Evolutionary conservation across 1,140 invertebrate species (phyloP), one percentile per base, ranked within the genome.

Genomic region (Steinernema khuongi): DNA sequence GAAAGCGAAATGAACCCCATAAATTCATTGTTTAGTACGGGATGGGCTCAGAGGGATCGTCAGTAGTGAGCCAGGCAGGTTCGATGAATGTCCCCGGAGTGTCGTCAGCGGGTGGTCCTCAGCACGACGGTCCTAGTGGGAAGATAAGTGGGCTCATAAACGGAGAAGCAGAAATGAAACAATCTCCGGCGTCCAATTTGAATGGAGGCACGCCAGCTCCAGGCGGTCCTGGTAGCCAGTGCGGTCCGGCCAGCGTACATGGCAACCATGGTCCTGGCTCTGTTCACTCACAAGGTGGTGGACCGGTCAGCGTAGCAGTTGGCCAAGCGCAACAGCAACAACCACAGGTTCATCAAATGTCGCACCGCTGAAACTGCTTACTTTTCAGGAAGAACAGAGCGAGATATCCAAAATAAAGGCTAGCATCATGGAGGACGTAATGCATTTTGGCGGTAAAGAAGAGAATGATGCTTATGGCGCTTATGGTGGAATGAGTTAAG

Each of bases 391-490:
- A 60, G 50, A 60, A 60, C 50, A 60, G 50, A 17, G 11, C 11
- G 50, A 60, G 50, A 60, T 60, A 14, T 60, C 50, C 14, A 60
- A 60, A 60, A 60, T 60, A 60, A 60, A 60, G 22, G 11, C 11
- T 7, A 60, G 50, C 50, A 60, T 60, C 50, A 60, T 60, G 50
- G 50, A 60, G 50, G 50, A 60, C 50, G 50, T 60, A 14, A 7
- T 60, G 50, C 7, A 60, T 4, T 60, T 60, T 26, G 7, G 50
- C 22, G 50, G 50, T 60, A 60, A 60, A 60, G 50, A 60, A 60
- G 50, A 60, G 19, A 60, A 60, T 26, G 50, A 22, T 7, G 7
- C 50, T 22, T 60, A 60, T 26, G 50, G 50, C 11, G 50, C 7
- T 60, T 60, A 60, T 22, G 50, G 36, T n/a, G 36, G 50, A 11